Conservation (phyloP, 2,888 invertebrate genomes). For the Polyommatus icarus region DNA sequence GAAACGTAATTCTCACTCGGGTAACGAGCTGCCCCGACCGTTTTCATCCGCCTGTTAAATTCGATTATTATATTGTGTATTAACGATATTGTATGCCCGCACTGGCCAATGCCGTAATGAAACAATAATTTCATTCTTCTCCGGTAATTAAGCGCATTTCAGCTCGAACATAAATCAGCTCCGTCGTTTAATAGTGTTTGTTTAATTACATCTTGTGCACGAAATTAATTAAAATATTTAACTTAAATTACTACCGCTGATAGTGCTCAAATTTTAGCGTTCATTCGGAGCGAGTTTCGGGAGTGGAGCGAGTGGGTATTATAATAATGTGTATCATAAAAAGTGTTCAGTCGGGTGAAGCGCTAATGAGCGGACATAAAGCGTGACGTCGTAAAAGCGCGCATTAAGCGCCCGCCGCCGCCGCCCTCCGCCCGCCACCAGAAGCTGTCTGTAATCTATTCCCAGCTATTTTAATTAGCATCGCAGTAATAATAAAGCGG, state of each 20-base stretch:
- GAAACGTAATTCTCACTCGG: constrained; percentile 71
- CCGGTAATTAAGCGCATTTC: constrained; percentile 31
- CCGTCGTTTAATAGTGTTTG: constrained; percentile 36
- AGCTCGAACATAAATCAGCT: constrained; percentile 29
- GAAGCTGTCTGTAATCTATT: constrained; percentile 77
- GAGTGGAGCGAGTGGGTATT: constrained; percentile 38
- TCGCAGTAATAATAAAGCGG: constrained; percentile 72
- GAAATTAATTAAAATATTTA: constrained; percentile 13
- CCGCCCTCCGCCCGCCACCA: constrained; percentile 62
- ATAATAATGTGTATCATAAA: constrained; percentile 64
- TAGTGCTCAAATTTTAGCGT: constrained; percentile 12
- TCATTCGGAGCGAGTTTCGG: constrained; percentile 1
- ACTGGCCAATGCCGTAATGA: constrained; percentile 55
- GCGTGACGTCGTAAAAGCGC: constrained; percentile 76
- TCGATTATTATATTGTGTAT: constrained; percentile 71
- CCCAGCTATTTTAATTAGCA: constrained; percentile 78
- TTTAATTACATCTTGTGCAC: constrained; percentile 29
- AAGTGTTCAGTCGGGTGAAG: constrained; percentile 63
- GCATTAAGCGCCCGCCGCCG: constrained; percentile 72
- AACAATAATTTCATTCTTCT: constrained; percentile 52
- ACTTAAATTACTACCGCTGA: constrained; percentile 14
- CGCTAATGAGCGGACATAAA: constrained; percentile 77
- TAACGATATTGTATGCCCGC: constrained; percentile 55
- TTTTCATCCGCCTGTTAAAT: constrained; percentile 69
- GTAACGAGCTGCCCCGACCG: constrained; percentile 70